Conservation (phyloP, 2,113 vertebrate species). For the Percopsis transmontana region DNA sequence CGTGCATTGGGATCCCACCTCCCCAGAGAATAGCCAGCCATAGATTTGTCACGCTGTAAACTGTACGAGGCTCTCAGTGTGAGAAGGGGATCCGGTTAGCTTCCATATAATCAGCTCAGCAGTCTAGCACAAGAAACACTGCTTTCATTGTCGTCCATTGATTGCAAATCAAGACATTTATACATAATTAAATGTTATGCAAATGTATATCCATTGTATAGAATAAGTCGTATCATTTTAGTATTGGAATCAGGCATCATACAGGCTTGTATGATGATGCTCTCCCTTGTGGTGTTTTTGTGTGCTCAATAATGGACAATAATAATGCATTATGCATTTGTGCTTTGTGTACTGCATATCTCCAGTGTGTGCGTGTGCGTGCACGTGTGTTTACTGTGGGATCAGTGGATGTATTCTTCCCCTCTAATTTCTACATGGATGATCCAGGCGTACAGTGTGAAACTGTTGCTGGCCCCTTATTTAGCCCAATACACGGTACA, state of each 20-base stretch:
- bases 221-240: no score
- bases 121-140: no score
- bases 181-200: no score
- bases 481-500: not conserved
- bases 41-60: conserved; percentile 29
- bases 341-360: not conserved
- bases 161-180: no score
- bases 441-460: not conserved
- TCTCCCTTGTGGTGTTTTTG: conserved; percentile 37
- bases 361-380: not conserved
- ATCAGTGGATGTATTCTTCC: conserved; percentile 4
- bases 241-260: not conserved
- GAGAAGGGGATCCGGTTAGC: conserved; percentile 28
- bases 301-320: not conserved
- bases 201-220: no score
- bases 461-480: no score
- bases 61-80: conserved; percentile 32
- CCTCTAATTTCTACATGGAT: conserved; percentile 12
- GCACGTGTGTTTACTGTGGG: not conserved
- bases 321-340: not conserved
- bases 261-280: conserved; percentile 50
- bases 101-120: not conserved
- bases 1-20: not conserved
- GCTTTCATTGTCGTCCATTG: no score
- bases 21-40: conserved; percentile 5